Evolutionary conservation across 2,113 vertebrate species (phyloP).

Genomic region (Rhinolophus sinicus): DNA sequence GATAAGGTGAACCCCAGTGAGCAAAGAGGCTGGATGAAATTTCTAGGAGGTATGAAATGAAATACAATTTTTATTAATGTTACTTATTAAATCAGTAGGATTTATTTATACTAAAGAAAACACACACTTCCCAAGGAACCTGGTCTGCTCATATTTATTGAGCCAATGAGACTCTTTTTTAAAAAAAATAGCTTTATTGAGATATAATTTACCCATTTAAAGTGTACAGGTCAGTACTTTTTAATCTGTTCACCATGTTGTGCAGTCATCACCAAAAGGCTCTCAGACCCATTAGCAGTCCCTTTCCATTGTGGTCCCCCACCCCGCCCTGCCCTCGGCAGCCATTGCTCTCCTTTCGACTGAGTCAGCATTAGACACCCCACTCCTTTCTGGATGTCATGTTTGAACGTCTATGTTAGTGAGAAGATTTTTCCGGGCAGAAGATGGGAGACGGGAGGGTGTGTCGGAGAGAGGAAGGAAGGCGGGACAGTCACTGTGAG

Average conservation of each 20-base stretch:
- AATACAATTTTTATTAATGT: background rate
- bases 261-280: background rate
- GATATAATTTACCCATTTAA: background rate
- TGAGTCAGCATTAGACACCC: background rate
- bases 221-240: background rate
- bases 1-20: background rate
- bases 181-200: background rate
- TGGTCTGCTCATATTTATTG: background rate
- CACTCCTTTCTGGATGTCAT: background rate
- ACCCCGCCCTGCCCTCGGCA: fast-evolving
- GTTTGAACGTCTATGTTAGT: background rate
- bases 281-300: fast-evolving
- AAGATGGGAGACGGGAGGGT: background rate
- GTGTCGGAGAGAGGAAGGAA: background rate
- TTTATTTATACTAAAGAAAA: background rate
- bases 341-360: background rate
- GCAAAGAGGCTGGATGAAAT: background rate
- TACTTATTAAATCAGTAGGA: background rate
- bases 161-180: background rate
- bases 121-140: background rate
- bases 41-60: background rate
- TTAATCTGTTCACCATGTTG: background rate
- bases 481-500: fast-evolving
- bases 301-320: fast-evolving
- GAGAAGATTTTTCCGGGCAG: background rate